phyloP scores from a whole-genome alignment of 2,797 vertebrate genomes.

The Myotis planiceps region DNA sequence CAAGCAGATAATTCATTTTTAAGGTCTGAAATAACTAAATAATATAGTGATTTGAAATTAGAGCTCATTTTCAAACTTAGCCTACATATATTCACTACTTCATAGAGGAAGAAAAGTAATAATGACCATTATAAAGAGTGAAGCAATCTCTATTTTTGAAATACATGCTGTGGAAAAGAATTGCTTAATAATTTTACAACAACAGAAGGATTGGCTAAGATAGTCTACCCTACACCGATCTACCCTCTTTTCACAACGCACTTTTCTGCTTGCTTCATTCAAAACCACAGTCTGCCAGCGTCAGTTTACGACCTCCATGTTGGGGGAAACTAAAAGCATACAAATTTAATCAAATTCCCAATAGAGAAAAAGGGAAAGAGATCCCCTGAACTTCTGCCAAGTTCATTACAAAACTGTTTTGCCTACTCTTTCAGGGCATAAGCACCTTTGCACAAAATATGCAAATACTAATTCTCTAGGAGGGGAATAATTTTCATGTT shows the following conservation, averaged over 20 bases:
- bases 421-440: constrained; percentile 78
- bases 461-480: constrained; percentile 81
- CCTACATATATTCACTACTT: constrained; percentile 64
- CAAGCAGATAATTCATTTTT: constrained; percentile 46
- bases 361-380: constrained; percentile 63
- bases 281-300: constrained; percentile 86
- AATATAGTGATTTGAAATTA: constrained; percentile 57
- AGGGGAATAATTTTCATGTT: constrained; percentile 80
- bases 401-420: constrained; percentile 82
- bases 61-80: constrained; percentile 58
- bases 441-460: constrained; percentile 84
- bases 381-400: constrained; percentile 68
- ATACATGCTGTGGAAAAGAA: constrained; percentile 85
- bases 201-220: constrained; percentile 87
- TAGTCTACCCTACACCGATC: constrained; percentile 82
- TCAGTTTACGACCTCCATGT: constrained; percentile 82
- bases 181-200: constrained; percentile 88
- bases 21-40: constrained; percentile 22
- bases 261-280: constrained; percentile 86
- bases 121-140: constrained; percentile 79
- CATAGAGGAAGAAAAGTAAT: constrained; percentile 73
- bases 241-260: constrained; percentile 87
- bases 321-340: constrained; percentile 78
- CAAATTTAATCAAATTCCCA: constrained; percentile 48
- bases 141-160: constrained; percentile 88